Conservation (phyloP, 92 coral and sea anemone genomes). For the Metridium senile region DNA sequence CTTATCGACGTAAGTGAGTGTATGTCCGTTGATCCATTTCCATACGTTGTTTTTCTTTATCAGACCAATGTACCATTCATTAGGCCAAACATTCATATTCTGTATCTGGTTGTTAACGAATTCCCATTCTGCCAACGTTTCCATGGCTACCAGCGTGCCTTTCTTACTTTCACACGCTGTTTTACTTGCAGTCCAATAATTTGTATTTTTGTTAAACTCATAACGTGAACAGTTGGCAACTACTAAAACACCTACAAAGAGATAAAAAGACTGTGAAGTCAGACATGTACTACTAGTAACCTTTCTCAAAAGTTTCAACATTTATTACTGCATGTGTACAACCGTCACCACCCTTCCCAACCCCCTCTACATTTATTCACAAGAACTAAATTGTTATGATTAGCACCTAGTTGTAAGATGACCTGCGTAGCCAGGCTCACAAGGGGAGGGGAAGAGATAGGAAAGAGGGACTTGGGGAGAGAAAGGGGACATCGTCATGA, state of each 20-base stretch:
- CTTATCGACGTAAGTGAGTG: not conserved
- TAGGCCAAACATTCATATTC: constrained; percentile 14
- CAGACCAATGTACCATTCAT: constrained; percentile 59
- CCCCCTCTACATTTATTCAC: too few relatives aligned
- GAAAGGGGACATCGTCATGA: too few relatives aligned
- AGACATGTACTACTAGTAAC: too few relatives aligned
- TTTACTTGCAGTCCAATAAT: not conserved
- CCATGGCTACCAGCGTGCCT: constrained; percentile 46
- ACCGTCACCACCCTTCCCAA: too few relatives aligned
- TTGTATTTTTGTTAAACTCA: not conserved
- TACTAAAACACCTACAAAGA: not conserved
- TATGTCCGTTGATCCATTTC: not conserved
- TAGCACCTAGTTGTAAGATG: too few relatives aligned
- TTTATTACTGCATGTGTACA: too few relatives aligned
- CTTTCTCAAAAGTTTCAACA: too few relatives aligned
- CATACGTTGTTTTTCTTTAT: not conserved
- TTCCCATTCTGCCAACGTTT: constrained; percentile 45
- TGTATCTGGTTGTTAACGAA: constrained; percentile 37
- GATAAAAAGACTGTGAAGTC: too few relatives aligned
- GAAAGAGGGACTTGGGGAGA: too few relatives aligned
- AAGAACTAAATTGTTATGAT: too few relatives aligned
- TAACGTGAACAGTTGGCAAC: not conserved
- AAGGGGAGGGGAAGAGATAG: too few relatives aligned
- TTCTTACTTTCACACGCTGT: constrained; percentile 22
- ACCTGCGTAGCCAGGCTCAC: too few relatives aligned